Evolutionary conservation across 2,113 vertebrate genomes (phyloP).

Genomic region (Pluvianellus socialis): DNA sequence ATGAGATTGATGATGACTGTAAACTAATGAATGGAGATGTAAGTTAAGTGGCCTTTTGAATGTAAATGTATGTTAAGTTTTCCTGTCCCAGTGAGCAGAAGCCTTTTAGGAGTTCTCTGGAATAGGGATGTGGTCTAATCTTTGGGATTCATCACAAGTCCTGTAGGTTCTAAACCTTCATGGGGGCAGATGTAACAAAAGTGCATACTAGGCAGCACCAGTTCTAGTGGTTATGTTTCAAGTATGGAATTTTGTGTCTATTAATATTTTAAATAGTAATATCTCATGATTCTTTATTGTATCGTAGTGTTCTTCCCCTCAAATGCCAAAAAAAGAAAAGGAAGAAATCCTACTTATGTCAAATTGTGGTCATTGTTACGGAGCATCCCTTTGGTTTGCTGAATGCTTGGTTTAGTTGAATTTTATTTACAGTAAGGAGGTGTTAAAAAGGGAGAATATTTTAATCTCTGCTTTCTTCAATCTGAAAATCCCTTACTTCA

Average conservation of each 20-base stretch:
- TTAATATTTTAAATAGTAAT: neutral
- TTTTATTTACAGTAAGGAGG: neutral
- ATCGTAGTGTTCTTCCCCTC: neutral
- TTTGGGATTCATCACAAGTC: neutral
- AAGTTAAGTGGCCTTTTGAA: conserved; percentile 48
- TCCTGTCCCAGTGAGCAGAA: neutral
- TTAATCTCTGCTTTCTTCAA: neutral
- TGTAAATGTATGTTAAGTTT: neutral
- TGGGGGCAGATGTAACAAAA: neutral
- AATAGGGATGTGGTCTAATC: neutral
- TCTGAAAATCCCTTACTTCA: neutral
- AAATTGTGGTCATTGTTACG: neutral
- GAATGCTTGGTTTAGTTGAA: neutral
- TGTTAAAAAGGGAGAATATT: neutral
- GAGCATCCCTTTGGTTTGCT: neutral
- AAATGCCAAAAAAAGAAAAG: neutral
- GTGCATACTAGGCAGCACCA: neutral
- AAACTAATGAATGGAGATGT: conserved; percentile 96
- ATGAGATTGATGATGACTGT: conserved; percentile 97
- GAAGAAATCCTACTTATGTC: neutral
- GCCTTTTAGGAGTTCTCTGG: neutral
- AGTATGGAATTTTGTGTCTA: neutral
- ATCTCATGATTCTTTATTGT: neutral
- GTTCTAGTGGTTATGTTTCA: neutral
- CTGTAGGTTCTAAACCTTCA: neutral